phyloP scores from a whole-genome alignment of 2,888 invertebrate species.

The Drosophila recens region DNA sequence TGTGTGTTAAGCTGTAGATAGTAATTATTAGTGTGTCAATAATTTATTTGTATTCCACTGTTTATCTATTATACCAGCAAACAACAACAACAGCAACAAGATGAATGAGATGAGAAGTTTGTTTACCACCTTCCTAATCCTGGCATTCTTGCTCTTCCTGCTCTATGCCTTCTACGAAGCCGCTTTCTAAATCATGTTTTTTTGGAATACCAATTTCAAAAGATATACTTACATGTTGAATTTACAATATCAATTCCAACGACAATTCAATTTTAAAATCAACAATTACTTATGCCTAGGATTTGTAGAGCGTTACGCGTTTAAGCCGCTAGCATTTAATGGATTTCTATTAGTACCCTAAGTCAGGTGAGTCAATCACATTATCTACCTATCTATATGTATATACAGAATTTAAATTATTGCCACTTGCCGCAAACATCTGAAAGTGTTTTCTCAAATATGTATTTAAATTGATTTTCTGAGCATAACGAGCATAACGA shows the following conservation, averaged over 20 bases:
- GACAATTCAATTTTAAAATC: conserved; percentile 43
- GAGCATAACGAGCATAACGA: conserved; percentile 29
- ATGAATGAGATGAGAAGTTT: conserved; percentile 89
- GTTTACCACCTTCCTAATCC: conserved; percentile 90
- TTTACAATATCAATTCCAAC: conserved; percentile 72
- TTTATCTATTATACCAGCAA: conserved; percentile 43
- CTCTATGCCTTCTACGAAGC: conserved; percentile 90
- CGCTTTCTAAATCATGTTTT: conserved; percentile 74
- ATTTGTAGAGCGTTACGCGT: conserved; percentile 68
- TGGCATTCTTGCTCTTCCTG: conserved; percentile 89
- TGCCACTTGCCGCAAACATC: conserved; percentile 7
- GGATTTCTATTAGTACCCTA: conserved; percentile 78
- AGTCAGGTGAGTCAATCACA: conserved; percentile 68
- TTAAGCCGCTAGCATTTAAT: conserved; percentile 82
- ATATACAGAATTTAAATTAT: conserved; percentile 6
- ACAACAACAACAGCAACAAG: conserved; percentile 56
- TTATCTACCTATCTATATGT: neutral
- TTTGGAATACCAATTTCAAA: conserved; percentile 58
- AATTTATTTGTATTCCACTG: conserved; percentile 25
- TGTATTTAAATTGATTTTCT: conserved; percentile 17
- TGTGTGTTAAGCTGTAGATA: conserved; percentile 37
- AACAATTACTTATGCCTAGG: conserved; percentile 55
- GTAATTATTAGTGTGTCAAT: conserved; percentile 19
- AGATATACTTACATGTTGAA: conserved; percentile 75
- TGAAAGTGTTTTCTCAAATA: conserved; percentile 12